Evolutionary conservation across 1,140 invertebrate species (phyloP), one percentile per base, ranked within the genome.

Genomic region (Bursaphelenchus mucronatus): DNA sequence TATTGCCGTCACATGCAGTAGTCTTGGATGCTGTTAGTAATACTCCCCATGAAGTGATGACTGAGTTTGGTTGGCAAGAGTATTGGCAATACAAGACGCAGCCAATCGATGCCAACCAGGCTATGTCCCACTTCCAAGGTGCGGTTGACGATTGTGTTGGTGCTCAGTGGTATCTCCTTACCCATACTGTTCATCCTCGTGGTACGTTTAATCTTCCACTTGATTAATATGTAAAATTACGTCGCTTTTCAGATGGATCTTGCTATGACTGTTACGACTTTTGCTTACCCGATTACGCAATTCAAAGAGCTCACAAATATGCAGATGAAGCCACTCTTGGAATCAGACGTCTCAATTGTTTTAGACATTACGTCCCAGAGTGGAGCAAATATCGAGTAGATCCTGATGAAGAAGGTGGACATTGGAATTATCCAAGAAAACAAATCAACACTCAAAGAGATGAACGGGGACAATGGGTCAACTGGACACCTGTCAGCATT

Each of bases 31-130:
- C 76, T 30, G 15, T 76, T 17, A 43, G 19, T 10, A 57, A 69
- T 17, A 76, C 74, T 19, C 53, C 64, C 53, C 45, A 66, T 13
- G 74, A 76, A 54, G 74, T 82, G 10, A 56, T 73, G 50, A 67
- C 68, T 9, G 68, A 73, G 15, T 82, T 73, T 49, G 77, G 77
- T n/a, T 79, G 77, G 77, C 77, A 79, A 64, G 77, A 79, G 57
- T 78, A 77, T 50, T 79, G 80, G 73, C 79, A 79, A 54, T 79
- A 77, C 45, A 66, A 63, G 3, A 64, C 70, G 1, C 69, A 79
- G 50, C 47, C 49, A 7, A 75, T 79, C 15, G 76, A 80, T 49
- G 21, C 63, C 11, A 59, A 51, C 11, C 49, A 63, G 47, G 73
- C 67, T 17, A 41, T 47, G 6, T 52, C 51, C 3, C 81, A 79